Evolutionary conservation across 2,113 vertebrate species (phyloP).

Genomic region (Callipepla californica): DNA sequence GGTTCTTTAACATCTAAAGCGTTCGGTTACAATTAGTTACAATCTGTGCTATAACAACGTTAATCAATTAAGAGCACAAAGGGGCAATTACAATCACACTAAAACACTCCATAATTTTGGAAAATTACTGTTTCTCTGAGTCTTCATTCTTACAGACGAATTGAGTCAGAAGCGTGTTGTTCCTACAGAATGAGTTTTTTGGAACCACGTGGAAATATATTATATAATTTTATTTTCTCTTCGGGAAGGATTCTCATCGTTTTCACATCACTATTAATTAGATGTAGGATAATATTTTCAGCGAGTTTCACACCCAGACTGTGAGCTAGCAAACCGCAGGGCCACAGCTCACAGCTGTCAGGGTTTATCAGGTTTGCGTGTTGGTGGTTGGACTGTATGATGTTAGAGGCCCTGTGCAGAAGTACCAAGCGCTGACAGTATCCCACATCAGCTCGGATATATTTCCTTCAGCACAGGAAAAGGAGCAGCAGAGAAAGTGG

Average conservation of each 20-base stretch:
- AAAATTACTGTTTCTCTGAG: conserved; percentile 71
- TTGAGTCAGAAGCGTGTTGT: conserved; percentile 30
- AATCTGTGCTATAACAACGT: conserved; percentile 40
- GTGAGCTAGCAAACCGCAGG: conserved; percentile 49
- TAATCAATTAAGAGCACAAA: conserved; percentile 73
- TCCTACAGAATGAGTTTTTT: conserved; percentile 40
- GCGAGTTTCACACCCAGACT: conserved; percentile 49
- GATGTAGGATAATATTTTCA: conserved; percentile 60
- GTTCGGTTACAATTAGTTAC: conserved; percentile 51
- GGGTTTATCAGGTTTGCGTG: too few relatives aligned
- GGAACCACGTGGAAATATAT: background rate
- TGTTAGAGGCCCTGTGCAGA: too few relatives aligned
- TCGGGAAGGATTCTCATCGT: conserved; percentile 48
- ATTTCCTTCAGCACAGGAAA: background rate
- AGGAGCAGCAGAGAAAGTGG: background rate
- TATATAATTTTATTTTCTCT: conserved; percentile 33
- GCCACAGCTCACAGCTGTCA: background rate
- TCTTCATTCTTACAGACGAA: conserved; percentile 62
- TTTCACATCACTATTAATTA: conserved; percentile 62
- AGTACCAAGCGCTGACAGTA: background rate
- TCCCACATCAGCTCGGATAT: background rate
- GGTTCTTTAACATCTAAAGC: conserved; percentile 50
- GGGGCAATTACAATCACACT: conserved; percentile 69
- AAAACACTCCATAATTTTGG: conserved; percentile 66
- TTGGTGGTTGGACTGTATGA: too few relatives aligned